Conservation (phyloP, 2,888 invertebrate species). For the Agrotis clavis region DNA sequence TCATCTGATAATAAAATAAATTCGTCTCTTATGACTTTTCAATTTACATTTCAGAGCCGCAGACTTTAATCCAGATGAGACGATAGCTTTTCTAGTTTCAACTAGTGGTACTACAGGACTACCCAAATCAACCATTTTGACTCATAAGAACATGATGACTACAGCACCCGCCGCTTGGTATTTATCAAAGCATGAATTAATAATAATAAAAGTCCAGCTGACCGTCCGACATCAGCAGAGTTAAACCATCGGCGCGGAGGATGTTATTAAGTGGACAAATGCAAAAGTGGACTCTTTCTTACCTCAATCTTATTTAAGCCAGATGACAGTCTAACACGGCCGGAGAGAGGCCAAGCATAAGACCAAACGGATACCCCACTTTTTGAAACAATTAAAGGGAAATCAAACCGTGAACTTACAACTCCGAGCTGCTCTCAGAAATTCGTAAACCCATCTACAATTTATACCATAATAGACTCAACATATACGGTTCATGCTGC, state of each 20-base stretch:
- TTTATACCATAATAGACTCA: background rate
- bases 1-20: background rate
- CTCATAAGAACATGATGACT: constrained; percentile 66
- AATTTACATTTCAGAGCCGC: constrained; percentile 62
- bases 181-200: background rate
- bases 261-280: too few relatives aligned
- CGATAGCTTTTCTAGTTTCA: constrained; percentile 64
- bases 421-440: background rate
- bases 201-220: too few relatives aligned
- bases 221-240: too few relatives aligned
- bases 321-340: background rate
- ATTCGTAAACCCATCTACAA: background rate
- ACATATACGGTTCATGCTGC: background rate
- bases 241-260: too few relatives aligned
- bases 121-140: constrained; percentile 70
- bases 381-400: background rate
- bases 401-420: background rate
- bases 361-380: background rate
- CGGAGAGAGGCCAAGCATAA: background rate
- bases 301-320: background rate
- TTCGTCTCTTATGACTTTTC: background rate
- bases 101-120: constrained; percentile 77
- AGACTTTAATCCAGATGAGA: constrained; percentile 72
- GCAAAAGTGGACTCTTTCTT: background rate
- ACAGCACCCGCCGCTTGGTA: constrained; percentile 63